phyloP scores from a whole-genome alignment of 53 echinoderm and acorn worm genomes.

The Patiria pectinifera region DNA sequence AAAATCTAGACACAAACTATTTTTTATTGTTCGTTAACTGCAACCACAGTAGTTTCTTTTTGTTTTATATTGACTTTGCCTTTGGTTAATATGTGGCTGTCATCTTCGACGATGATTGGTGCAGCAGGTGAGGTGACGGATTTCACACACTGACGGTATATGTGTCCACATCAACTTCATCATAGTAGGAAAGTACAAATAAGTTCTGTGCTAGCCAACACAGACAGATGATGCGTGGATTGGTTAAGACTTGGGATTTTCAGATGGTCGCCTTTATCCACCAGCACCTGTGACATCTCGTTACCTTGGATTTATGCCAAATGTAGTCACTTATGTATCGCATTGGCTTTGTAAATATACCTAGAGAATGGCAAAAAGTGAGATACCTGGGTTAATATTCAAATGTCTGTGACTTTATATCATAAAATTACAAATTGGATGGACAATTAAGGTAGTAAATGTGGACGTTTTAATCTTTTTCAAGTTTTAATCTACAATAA shows the following conservation, averaged over 20 bases:
- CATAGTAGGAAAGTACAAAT: conserved; percentile 47
- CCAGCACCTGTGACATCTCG: conserved; percentile 63
- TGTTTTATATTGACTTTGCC: conserved; percentile 35
- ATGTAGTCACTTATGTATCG: conserved; percentile 15
- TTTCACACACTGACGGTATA: conserved; percentile 31
- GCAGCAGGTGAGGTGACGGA: conserved; percentile 68
- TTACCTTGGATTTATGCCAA: conserved; percentile 53
- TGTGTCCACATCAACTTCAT: conserved; percentile 62
- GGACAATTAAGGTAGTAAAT: too few species aligned
- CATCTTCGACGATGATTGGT: conserved; percentile 65
- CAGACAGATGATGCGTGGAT: conserved; percentile 62
- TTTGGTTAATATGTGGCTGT: conserved; percentile 72
- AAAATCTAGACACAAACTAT: not conserved
- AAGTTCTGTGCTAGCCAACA: conserved; percentile 56
- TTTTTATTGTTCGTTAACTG: not conserved
- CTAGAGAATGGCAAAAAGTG: conserved; percentile 14
- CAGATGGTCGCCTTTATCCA: conserved; percentile 49
- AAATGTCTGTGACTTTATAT: too few species aligned
- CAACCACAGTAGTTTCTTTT: not conserved
- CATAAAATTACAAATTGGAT: too few species aligned
- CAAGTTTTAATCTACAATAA: too few species aligned
- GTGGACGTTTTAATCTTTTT: too few species aligned
- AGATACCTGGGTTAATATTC: not conserved
- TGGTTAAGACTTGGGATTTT: conserved; percentile 67
- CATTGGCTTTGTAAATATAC: conserved; percentile 49